These are phyloP conservation scores for Dione vanillae DNA, from an alignment of 2,888 invertebrate species.

Conservation along the genomic window DNA sequence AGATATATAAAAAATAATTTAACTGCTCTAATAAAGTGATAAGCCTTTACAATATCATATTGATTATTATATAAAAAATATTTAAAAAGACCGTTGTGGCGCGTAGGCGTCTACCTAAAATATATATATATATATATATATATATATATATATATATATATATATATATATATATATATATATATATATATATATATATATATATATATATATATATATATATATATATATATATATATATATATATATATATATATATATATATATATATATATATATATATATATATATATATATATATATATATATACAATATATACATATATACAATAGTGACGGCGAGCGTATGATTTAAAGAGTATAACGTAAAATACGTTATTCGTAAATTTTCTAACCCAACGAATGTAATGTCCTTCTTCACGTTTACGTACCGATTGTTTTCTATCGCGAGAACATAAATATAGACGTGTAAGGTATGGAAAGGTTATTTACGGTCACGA, in stretches of 20 bases:
- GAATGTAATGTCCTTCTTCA: slow-evolving; percentile 57
- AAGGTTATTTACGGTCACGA: slow-evolving; percentile 71
- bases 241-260: too few relatives aligned
- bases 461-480: slow-evolving; percentile 72
- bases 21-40: neutral
- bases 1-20: slow-evolving; percentile 12
- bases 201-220: too few relatives aligned
- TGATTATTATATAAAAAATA: neutral
- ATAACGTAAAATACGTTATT: slow-evolving; percentile 81
- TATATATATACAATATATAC: slow-evolving; percentile 84
- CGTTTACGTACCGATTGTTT: slow-evolving; percentile 80
- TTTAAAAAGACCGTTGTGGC: too few relatives aligned
- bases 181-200: too few relatives aligned
- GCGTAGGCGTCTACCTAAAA: too few relatives aligned
- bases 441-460: slow-evolving; percentile 72
- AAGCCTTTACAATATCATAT: neutral
- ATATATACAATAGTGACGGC: slow-evolving; percentile 82
- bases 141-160: too few relatives aligned
- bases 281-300: too few relatives aligned
- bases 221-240: too few relatives aligned
- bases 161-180: too few relatives aligned
- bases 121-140: too few relatives aligned
- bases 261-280: too few relatives aligned
- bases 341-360: slow-evolving; percentile 82
- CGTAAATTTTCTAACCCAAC: slow-evolving; percentile 82